These are phyloP conservation scores for Tachuris rubrigastra DNA, from an alignment of 2,113 vertebrate species.

Conservation along the genomic window DNA sequence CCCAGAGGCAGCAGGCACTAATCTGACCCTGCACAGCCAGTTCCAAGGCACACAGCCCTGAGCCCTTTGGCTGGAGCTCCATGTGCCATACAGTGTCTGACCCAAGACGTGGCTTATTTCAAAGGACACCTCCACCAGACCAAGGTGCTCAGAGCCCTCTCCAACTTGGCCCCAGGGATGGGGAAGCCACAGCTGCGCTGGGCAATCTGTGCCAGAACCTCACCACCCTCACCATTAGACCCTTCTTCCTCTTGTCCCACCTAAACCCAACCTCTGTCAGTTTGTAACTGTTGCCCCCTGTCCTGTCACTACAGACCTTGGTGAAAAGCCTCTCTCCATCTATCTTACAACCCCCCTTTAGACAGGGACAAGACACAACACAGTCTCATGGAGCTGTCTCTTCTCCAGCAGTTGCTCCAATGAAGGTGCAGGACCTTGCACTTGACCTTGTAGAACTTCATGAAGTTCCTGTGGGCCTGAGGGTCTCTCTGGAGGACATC, in stretches of 20 bases:
- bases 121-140: not conserved
- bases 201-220: not conserved
- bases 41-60: not conserved
- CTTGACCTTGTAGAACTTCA: not conserved
- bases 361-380: not conserved
- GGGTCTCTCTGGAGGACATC: not conserved
- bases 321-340: not conserved
- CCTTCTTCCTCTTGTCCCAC: not conserved
- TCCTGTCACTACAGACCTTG: not conserved
- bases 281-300: not conserved
- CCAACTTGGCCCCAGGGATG: not conserved
- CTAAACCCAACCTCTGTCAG: not conserved
- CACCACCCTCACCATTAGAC: not conserved
- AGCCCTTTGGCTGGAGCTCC: not conserved
- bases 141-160: not conserved
- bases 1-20: not conserved
- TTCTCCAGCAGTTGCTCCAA: not conserved
- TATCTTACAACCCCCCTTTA: not conserved
- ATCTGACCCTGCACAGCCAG: not conserved
- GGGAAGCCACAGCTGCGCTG: not conserved
- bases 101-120: not conserved
- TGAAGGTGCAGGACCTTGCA: not conserved
- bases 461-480: not conserved
- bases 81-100: rapidly evolving
- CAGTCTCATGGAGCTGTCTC: rapidly evolving